Base-by-base conservation (phyloP, 1,140 invertebrate species). In the Delia radicum region DNA sequence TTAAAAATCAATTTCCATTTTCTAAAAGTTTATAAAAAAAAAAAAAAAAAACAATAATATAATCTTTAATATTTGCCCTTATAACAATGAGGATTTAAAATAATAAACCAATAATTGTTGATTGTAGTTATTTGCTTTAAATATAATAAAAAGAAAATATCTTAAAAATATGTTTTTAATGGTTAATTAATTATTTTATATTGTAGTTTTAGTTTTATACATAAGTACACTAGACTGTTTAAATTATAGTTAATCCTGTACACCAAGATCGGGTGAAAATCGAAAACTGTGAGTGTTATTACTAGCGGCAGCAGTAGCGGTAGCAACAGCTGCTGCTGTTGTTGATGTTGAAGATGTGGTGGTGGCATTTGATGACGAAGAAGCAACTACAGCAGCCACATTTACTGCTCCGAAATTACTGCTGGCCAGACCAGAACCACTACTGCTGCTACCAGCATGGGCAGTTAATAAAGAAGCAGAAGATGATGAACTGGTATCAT, bases 201-300 rank as follows among this genome's bases (percentile, higher is more conserved):
- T 72, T 31, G 29, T 31, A 5, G 29, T 31, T 46, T 65, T 24
- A 31, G 33, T 62, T 73, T 33, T 46, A 61, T 75, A 72, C 67
- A 76, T 74, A 76, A 76, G 72, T 76, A 76, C 75, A 74, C 63
- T 69, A 29, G 48, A 69, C n/a, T 69, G 26, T 76, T 76, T 73
- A 42, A 73, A 42, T 73, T 69, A 74, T 31, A 74, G 27, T 74
- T 74, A 76, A 65, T 76, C 75, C 69, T 73, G 75, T 27, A 76
- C 37, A 37, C 33, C 65, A 67, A 76, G 12, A n/a, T 85, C 83
- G 63, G 83, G 80, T 63, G 81, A 80, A 78, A 83, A 77, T 55
- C 81, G 83, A 79, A 85, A 82, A 75, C 81, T 78, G 76, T 85
- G 81, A 76, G 83, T 81, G 33, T 79, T 81, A 72, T 83, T 85